Base-by-base conservation (phyloP, 2,888 invertebrate genomes). In the Lypha dubia region DNA sequence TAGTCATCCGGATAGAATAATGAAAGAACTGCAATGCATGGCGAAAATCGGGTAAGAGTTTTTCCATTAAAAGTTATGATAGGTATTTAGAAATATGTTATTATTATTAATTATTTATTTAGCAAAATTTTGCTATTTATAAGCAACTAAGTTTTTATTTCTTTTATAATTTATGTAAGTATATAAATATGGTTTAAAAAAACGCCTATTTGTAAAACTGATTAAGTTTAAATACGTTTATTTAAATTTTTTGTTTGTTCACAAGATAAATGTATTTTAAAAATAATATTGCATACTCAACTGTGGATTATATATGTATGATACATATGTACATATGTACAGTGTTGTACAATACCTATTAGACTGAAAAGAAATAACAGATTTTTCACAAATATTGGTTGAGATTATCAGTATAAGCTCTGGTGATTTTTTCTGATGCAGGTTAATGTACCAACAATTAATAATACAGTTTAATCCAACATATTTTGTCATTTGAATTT, bases 11-110 rank as follows among this genome's bases (percentile, higher is more conserved):
- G 94, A 94, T 60, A 93, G 97, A 84, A 95, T 97, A 73, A 95
- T 96, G 89, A 95, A 95, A 88, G 98, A 98, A 92, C 92, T 98
- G 71, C 93, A 94, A 86, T 97, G 97, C 90, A 93, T 98, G 87
- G 94, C 94, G 88, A 94, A 95, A 86, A 96, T 96, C 89, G 96
- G 96, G 96, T 96, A 92, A 90, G 90, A 56, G 22, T 24, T 71
- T 41, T 44, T 71, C n/a, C 22, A 62, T 1, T 17, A 7, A 53
- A 75, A 44, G n/a, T 28, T 28, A 28, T 28, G 5, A 28, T 28
- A 28, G 3, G 5, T 28, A 28, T 28, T 28, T 5, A 28, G 2
- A 28, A n/a, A n/a, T n/a, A n/a, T n/a, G n/a, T n/a, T n/a, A n/a
- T n/a, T n/a, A n/a, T n/a, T n/a, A n/a, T n/a, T n/a, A n/a, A n/a